These are phyloP conservation scores for Ceramica pisi DNA, from an alignment of 2,888 invertebrate genomes.

Conservation along the genomic window DNA sequence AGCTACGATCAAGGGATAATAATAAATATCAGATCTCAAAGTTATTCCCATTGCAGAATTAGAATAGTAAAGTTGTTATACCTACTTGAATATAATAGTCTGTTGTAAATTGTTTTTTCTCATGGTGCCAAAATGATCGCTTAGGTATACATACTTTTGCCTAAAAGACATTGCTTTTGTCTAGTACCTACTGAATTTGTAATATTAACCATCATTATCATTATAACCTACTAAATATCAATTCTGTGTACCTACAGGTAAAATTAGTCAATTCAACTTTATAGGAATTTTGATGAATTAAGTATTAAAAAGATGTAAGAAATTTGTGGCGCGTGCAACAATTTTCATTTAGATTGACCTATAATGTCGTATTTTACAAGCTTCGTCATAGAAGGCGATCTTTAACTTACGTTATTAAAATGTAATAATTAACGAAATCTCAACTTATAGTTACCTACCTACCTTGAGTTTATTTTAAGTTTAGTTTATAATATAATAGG, in stretches of 20 bases:
- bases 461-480: conserved; percentile 66
- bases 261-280: conserved; percentile 67
- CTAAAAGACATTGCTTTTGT: conserved; percentile 26
- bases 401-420: conserved; percentile 39
- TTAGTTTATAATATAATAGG: conserved; percentile 66
- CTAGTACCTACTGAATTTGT: conserved; percentile 23
- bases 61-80: conserved; percentile 43
- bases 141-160: conserved; percentile 35
- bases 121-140: conserved; percentile 69
- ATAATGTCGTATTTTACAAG: conserved; percentile 21
- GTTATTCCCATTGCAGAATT: conserved; percentile 40
- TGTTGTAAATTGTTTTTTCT: conserved; percentile 60
- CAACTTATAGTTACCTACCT: conserved; percentile 70
- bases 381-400: conserved; percentile 27
- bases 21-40: conserved; percentile 58
- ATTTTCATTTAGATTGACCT: conserved; percentile 30
- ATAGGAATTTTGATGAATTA: conserved; percentile 49
- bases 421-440: conserved; percentile 65
- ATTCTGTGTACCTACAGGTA: conserved; percentile 64
- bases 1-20: conserved; percentile 40
- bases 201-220: conserved; percentile 28
- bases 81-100: conserved; percentile 31
- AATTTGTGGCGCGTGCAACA: conserved; percentile 35
- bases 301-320: conserved; percentile 30
- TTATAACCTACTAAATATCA: conserved; percentile 44